Percentiles rank a stretch among this genome's conserved stretches.
phyloP scores from a whole-genome alignment of 1,140 invertebrate species.

The Physella acuta region DNA sequence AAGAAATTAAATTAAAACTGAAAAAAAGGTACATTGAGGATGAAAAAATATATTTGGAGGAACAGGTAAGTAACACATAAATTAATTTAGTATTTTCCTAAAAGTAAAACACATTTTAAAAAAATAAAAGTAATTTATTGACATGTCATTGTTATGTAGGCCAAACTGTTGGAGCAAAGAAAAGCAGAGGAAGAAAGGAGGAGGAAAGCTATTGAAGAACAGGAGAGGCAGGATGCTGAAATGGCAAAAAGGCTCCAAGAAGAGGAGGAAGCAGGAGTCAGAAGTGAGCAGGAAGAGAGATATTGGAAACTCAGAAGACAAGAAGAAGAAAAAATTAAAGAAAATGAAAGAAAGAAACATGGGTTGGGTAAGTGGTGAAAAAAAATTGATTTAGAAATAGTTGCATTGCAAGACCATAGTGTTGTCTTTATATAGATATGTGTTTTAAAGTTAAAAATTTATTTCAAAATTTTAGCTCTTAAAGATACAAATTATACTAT shows the following conservation, averaged over 20 bases:
- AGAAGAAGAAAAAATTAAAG: conserved; percentile 30
- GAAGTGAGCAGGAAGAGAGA: conserved; percentile 14
- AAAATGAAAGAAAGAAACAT: conserved; percentile 31
- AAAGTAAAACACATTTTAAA: background rate
- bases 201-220: conserved; percentile 34
- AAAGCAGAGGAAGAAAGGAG: conserved; percentile 39
- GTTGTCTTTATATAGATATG: background rate
- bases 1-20: conserved; percentile 79
- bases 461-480: too few relatives aligned
- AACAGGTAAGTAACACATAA: conserved; percentile 40
- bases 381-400: too few relatives aligned
- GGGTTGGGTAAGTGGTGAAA: too few relatives aligned
- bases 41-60: conserved; percentile 69
- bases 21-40: conserved; percentile 76
- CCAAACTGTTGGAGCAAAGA: background rate
- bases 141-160: too few relatives aligned
- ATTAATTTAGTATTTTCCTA: background rate
- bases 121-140: background rate
- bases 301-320: conserved; percentile 19
- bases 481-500: too few relatives aligned
- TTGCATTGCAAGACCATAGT: background rate
- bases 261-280: conserved; percentile 26
- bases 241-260: conserved; percentile 34
- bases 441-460: too few relatives aligned
- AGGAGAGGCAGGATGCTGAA: conserved; percentile 59